These are phyloP conservation scores for Lasaia peninsularis DNA, from an alignment of 1,140 invertebrate genomes.

Conservation along the genomic window DNA sequence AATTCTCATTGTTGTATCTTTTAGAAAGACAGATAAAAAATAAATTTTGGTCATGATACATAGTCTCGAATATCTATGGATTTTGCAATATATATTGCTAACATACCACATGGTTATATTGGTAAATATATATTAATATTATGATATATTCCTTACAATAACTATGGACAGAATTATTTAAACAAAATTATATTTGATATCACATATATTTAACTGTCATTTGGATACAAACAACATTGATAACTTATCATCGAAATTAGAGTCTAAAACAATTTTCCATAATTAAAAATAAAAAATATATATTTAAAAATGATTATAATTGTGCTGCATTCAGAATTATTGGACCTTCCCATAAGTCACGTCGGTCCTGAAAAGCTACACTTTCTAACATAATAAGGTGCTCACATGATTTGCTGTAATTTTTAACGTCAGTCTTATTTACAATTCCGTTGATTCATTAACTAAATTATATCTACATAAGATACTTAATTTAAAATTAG, in stretches of 20 bases:
- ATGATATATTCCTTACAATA: conserved; percentile 37
- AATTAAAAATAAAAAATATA: not conserved
- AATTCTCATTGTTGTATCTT: no score
- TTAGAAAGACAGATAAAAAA: no score
- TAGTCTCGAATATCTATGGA: no score
- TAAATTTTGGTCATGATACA: no score
- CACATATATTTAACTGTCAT: conserved; percentile 49
- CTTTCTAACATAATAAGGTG: not conserved
- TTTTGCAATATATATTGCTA: no score
- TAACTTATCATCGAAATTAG: conserved; percentile 25
- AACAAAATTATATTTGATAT: conserved; percentile 54
- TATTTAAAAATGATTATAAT: no score
- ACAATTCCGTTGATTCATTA: not conserved
- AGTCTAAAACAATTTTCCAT: conserved; percentile 22
- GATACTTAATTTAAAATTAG: not conserved
- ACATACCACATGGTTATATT: conserved; percentile 5
- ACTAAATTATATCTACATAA: no score
- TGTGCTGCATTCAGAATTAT: no score
- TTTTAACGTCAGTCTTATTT: conserved; percentile 1
- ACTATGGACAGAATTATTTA: conserved; percentile 61
- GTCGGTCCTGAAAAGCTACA: no score
- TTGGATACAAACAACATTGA: conserved; percentile 26
- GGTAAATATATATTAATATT: conserved; percentile 29
- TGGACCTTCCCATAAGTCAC: no score
- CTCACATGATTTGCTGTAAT: not conserved